Evolutionary conservation across 2,113 vertebrate species (phyloP), one percentile per base, ranked within the genome.

Genomic region (Aleadryas rufinucha): DNA sequence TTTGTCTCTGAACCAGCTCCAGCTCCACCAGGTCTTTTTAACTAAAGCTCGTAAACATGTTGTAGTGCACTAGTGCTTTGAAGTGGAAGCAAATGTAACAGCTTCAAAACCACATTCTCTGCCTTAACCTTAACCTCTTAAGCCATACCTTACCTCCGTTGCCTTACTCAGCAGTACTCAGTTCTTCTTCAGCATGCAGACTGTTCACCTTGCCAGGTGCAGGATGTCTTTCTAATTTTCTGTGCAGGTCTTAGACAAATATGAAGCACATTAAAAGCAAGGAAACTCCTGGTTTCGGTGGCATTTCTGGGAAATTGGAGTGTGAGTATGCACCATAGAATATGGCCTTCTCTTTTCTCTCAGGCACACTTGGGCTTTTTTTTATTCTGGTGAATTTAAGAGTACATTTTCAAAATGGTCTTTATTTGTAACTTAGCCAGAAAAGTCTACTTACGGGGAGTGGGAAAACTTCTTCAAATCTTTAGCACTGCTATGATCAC

Each of bases 111-210:
- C 33, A 60, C 4, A 6, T 72, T 35, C 33, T 66, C 33, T 92
- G 91, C 89, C 95, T 96, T 95, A 88, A 94, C 6, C 20, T n/a
- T n/a, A n/a, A n/a, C n/a, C 22, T n/a, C 31, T 60, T 64, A 87
- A 64, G 65, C 74, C 61, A 49, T 79, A 45, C 22, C 54, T 84
- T 49, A 54, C 84, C 77, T 71, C 1, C 0, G 47, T 30, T 93
- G 94, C 93, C 94, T 95, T 95, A 74, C 24, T 84, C 39, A 77
- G 68, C 39, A 83, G 71, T 52, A 16, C 54, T 74, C 47, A 6
- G 30, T 42, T 47, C n/a, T 66, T 66, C 60, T 61, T 49, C 52
- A 44, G 68, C 24, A 7, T 24, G 54, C 13, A 24, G 33, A 80
- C n/a, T 84, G 39, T 53, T 89, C 60, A 53, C 31, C 39, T 69